phyloP scores from a whole-genome alignment of 2,888 invertebrate genomes.

The Acronicta psi region DNA sequence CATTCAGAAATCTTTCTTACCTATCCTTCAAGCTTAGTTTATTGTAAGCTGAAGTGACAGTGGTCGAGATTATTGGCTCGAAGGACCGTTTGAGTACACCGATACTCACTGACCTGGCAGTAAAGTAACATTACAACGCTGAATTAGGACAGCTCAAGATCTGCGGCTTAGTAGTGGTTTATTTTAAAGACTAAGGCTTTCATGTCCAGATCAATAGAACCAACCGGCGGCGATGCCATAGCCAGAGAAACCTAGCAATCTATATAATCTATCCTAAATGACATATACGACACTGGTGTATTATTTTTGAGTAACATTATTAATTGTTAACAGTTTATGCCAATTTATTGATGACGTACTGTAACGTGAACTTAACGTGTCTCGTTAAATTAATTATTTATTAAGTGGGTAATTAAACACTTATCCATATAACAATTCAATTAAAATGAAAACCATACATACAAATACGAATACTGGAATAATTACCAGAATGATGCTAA shows the following conservation, averaged over 20 bases:
- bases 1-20: too few relatives aligned
- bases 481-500: conserved; percentile 36
- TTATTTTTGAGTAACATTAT: neutral
- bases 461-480: conserved; percentile 48
- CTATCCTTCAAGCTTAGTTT: too few relatives aligned
- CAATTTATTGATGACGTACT: conserved; percentile 10
- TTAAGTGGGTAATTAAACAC: neutral
- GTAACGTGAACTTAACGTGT: neutral
- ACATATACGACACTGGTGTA: neutral
- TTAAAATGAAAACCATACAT: conserved; percentile 32
- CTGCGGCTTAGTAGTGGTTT: too few relatives aligned
- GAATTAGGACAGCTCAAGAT: too few relatives aligned
- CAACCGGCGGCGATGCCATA: too few relatives aligned
- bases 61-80: too few relatives aligned
- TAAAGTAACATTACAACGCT: conserved; percentile 1
- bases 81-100: too few relatives aligned
- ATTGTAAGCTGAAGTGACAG: too few relatives aligned
- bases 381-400: neutral
- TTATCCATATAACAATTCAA: conserved; percentile 17
- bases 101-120: neutral
- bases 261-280: too few relatives aligned
- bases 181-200: too few relatives aligned
- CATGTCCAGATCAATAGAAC: too few relatives aligned
- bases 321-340: neutral
- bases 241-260: too few relatives aligned